These are phyloP conservation scores for Enteromius radiatus DNA, from an alignment of 2,797 vertebrate genomes.

Conservation along the genomic window DNA sequence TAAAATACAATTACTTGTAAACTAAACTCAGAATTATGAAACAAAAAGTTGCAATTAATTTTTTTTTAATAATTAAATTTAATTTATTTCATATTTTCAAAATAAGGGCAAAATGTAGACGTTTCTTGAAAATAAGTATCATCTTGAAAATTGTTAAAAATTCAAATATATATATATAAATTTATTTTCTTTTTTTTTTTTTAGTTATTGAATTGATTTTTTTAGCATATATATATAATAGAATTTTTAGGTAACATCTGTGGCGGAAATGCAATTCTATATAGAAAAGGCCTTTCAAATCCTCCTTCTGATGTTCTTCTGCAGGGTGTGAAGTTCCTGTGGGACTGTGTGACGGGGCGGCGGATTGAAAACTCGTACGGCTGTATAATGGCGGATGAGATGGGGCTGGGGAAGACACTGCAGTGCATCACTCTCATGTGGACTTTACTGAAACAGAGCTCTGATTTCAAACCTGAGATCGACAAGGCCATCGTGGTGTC, in stretches of 20 bases:
- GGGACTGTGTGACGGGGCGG: slow-evolving; percentile 94
- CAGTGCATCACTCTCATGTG: slow-evolving; percentile 94
- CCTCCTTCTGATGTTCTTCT: not conserved
- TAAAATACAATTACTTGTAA: too few relatives aligned
- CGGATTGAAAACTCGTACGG: slow-evolving; percentile 87
- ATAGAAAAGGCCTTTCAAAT: not conserved
- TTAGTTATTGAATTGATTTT: too few relatives aligned
- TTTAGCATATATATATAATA: too few relatives aligned
- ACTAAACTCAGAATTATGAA: too few relatives aligned
- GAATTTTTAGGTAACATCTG: not conserved
- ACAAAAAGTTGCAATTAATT: too few relatives aligned
- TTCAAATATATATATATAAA: too few relatives aligned
- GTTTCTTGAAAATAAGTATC: too few relatives aligned
- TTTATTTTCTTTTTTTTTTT: too few relatives aligned
- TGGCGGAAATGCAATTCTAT: not conserved
- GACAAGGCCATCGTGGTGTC: slow-evolving; percentile 94
- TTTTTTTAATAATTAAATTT: too few relatives aligned
- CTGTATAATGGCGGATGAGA: slow-evolving; percentile 98
- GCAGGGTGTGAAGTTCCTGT: slow-evolving; percentile 96
- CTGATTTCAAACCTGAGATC: slow-evolving; percentile 90
- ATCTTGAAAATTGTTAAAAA: too few relatives aligned
- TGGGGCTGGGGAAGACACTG: slow-evolving; percentile 96
- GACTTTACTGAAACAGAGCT: slow-evolving; percentile 93
- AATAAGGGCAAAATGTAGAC: too few relatives aligned
- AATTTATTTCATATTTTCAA: too few relatives aligned